Percentiles rank a stretch among this genome's conserved stretches.
These are phyloP conservation scores for Chloropsis hardwickii DNA, from an alignment of 2,113 vertebrate genomes.

Conservation along the genomic window DNA sequence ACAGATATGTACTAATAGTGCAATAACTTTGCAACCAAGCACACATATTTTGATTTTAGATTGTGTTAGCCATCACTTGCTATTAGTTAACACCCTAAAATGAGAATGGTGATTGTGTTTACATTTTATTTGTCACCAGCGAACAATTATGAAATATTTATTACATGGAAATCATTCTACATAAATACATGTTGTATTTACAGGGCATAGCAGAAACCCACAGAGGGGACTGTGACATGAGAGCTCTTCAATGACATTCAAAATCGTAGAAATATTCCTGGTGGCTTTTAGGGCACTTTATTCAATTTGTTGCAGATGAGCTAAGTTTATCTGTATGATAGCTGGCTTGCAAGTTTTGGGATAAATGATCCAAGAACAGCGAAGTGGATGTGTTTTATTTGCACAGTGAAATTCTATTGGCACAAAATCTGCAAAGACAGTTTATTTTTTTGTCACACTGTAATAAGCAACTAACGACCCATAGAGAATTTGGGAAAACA, in stretches of 20 bases:
- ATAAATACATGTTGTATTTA: background rate
- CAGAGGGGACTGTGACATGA: background rate
- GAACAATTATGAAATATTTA: background rate
- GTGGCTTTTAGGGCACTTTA: background rate
- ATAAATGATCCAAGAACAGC: slow-evolving; percentile 36
- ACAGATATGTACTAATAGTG: background rate
- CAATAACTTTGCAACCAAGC: background rate
- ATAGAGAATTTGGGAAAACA: slow-evolving; percentile 23
- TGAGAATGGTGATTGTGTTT: background rate
- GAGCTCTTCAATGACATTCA: background rate
- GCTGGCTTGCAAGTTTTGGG: slow-evolving; percentile 2
- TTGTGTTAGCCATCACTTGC: background rate
- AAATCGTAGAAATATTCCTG: background rate
- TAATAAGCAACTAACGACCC: slow-evolving; percentile 35
- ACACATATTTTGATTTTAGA: background rate
- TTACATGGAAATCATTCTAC: background rate
- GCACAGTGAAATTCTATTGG: slow-evolving; percentile 13
- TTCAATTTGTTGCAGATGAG: background rate
- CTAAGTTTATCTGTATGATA: background rate
- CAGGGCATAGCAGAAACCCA: background rate
- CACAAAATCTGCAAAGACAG: background rate
- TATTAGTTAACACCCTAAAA: background rate
- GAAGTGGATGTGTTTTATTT: slow-evolving; percentile 8
- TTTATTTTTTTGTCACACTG: slow-evolving; percentile 36
- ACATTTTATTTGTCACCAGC: background rate